Base-by-base conservation (phyloP, 53 echinoderm and acorn worm species). In the Holothuria leucospilota region DNA sequence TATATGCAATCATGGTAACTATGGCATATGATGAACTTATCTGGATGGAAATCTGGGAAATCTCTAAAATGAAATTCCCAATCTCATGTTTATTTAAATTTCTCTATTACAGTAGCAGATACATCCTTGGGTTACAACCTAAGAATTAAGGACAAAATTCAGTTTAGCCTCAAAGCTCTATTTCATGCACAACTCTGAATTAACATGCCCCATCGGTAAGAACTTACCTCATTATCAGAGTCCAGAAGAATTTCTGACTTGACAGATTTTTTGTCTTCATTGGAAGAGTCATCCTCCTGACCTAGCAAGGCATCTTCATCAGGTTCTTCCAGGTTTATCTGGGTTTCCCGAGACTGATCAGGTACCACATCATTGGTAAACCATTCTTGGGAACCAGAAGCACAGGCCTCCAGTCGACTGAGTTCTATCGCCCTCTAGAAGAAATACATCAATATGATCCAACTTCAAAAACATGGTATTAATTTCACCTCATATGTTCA, bases 141-240 rank as follows among this genome's bases (percentile, higher is more conserved):
- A 34, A 34, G 34, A 34, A 34, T 34, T 34, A 34, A 34, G 3
- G 34, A 34, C 34, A 34, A 34, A 1, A 34, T 34, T 34, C 34
- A 34, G 3, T 34, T 1, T 34, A 34, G 34, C 34, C 34, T 11
- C 4, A 5, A 46, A 46, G 46, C 11, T 46, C 8, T 4, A 46
- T 46, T 46, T 46, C 46, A 46, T 11, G 46, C 8, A 8, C 46
- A 59, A 61, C 59, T 4, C 6, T 4, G 6, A 24, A 24, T 65
- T 12, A 8, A 24, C 38, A 59, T 56, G 18, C 18, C 56, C 15
- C 56, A 56, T 2, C 56, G 8, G 8, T 49, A 71, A 60, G 28
- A 20, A 21, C 62, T 81, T 15, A 87, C 87, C 80, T 87, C 88
- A 23, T 88, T 62, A 72, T 88, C 88, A 16, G 88, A 88, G 25